A percentile compares a stretch with the other conserved stretches of the same genome.
Conservation (phyloP, 1,140 invertebrate genomes). For the Trichonephila clavipes region DNA sequence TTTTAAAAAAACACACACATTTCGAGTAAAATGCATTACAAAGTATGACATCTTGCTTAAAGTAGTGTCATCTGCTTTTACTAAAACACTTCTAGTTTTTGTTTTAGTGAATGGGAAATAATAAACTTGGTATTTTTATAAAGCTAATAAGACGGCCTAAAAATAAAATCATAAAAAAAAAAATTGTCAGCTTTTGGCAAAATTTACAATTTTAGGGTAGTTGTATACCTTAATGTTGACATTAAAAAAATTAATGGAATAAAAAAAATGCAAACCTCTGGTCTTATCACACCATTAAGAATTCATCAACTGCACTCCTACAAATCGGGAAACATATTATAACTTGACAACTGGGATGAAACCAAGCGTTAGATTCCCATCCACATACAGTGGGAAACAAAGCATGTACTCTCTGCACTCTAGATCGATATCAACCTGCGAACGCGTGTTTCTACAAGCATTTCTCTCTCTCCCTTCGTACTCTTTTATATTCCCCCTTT, state of each 20-base stretch:
- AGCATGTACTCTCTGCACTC: constrained; percentile 25
- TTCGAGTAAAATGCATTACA: too few relatives aligned
- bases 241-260: background rate
- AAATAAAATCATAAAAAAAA: too few relatives aligned
- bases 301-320: background rate
- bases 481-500: background rate
- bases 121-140: too few relatives aligned
- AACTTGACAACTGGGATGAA: background rate
- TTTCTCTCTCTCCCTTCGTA: background rate
- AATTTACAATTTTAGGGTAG: too few relatives aligned
- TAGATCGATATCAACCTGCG: constrained; percentile 32
- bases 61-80: too few relatives aligned
- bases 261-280: background rate
- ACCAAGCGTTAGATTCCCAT: constrained; percentile 16
- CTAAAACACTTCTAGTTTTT: too few relatives aligned
- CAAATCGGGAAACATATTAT: background rate
- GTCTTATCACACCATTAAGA: background rate
- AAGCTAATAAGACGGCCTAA: too few relatives aligned
- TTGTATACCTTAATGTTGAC: too few relatives aligned
- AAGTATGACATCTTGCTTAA: too few relatives aligned
- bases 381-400: background rate
- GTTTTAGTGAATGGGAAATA: too few relatives aligned
- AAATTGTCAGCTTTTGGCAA: too few relatives aligned
- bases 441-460: constrained; percentile 1
- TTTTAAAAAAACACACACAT: too few relatives aligned